Evolutionary conservation across 2,888 invertebrate species (phyloP).

Genomic region (Sicus ferrugineus): DNA sequence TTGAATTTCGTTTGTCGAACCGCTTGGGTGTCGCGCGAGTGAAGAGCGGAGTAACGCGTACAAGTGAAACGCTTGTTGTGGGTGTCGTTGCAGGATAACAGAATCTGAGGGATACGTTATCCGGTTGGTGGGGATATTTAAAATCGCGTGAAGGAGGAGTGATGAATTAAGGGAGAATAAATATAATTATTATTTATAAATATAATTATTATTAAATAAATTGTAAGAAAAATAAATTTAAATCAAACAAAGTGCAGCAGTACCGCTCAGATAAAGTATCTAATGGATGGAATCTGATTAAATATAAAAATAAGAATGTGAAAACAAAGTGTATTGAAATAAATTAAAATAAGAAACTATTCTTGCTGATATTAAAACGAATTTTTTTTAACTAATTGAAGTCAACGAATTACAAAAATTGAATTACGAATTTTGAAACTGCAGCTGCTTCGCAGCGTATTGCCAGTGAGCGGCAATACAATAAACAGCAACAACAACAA

Average conservation of each 20-base stretch:
- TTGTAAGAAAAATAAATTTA: too few species aligned
- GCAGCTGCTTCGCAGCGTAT: conserved; percentile 11
- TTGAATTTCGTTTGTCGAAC: conserved; percentile 53
- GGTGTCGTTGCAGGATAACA: background rate
- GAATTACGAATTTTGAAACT: background rate
- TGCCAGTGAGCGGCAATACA: conserved; percentile 11
- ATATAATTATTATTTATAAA: background rate
- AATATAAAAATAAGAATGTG: background rate
- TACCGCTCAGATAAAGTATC: background rate
- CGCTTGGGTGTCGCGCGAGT: conserved; percentile 49
- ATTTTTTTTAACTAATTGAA: background rate
- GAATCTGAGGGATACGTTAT: background rate
- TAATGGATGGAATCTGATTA: background rate
- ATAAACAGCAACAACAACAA: conserved; percentile 14
- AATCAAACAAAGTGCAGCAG: background rate
- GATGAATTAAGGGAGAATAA: background rate
- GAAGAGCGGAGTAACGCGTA: conserved; percentile 27
- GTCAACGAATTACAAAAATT: background rate
- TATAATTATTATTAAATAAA: too few species aligned
- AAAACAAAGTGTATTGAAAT: background rate
- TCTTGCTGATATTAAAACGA: background rate
- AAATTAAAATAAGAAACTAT: background rate
- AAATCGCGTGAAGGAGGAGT: background rate
- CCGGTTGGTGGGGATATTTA: background rate
- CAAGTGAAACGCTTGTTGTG: conserved; percentile 1